Conservation (phyloP, 2,113 vertebrate genomes). For the Tragelaphus scriptus region DNA sequence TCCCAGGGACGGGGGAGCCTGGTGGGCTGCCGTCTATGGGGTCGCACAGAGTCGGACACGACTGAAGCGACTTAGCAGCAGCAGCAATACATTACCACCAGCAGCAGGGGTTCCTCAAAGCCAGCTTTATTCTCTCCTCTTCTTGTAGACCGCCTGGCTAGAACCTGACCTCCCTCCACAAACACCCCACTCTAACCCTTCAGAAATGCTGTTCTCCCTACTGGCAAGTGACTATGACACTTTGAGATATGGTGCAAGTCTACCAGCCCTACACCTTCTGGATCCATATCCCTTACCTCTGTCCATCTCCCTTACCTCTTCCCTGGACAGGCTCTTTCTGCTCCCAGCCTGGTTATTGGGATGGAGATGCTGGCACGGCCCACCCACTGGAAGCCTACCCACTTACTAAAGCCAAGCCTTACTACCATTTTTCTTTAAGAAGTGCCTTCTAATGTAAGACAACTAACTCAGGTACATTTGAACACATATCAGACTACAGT, state of each 20-base stretch:
- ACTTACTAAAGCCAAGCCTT: background rate
- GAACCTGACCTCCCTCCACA: background rate
- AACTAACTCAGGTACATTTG: background rate
- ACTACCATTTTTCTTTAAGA: background rate
- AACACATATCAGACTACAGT: background rate
- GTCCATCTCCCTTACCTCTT: background rate
- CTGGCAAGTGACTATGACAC: no score
- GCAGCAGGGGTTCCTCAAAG: background rate
- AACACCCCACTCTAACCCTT: background rate
- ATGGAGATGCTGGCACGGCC: background rate
- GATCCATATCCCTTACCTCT: background rate
- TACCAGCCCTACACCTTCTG: background rate
- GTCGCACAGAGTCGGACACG: no score
- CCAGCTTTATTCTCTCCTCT: background rate
- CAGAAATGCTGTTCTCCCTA: background rate
- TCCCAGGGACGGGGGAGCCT: no score
- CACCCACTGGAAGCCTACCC: background rate
- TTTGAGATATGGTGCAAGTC: background rate
- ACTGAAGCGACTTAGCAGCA: no score
- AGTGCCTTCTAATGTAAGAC: background rate
- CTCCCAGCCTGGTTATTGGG: background rate
- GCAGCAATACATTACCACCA: background rate
- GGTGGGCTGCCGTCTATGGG: no score
- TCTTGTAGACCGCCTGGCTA: no score
- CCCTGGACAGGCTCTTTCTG: background rate